Percentiles rank a stretch among this genome's conserved stretches.
Evolutionary conservation across 2,797 vertebrate genomes (phyloP).

Genomic region (Linurgus olivaceus): DNA sequence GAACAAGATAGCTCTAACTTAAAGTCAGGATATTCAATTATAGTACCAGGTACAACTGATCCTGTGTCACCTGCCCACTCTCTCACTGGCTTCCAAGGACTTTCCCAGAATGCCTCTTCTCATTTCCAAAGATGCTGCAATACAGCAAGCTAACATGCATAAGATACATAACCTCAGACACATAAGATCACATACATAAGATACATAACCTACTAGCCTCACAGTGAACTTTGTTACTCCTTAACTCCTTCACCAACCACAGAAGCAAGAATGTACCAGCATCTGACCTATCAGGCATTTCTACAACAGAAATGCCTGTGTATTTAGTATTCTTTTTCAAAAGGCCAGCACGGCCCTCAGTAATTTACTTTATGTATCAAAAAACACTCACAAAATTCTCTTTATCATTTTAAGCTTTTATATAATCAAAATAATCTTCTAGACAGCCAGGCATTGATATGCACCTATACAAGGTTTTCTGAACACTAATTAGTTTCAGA

Average conservation of each 20-base stretch:
- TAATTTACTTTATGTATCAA: neutral
- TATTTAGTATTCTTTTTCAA: neutral
- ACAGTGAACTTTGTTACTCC: neutral
- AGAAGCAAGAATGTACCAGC: neutral
- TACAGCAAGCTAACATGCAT: neutral
- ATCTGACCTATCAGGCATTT: neutral
- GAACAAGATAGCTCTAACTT: neutral
- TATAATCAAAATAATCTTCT: neutral
- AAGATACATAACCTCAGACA: neutral
- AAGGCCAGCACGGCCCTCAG: neutral
- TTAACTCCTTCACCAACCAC: neutral
- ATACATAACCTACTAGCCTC: neutral
- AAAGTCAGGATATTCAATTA: neutral
- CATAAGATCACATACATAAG: neutral
- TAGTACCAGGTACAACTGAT: neutral
- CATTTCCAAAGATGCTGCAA: neutral
- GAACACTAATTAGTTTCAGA: constrained; percentile 58
- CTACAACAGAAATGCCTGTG: neutral
- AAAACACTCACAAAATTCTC: neutral
- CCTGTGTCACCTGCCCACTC: neutral
- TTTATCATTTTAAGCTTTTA: neutral
- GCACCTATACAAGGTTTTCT: constrained; percentile 26
- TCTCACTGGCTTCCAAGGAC: neutral
- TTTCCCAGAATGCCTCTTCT: neutral
- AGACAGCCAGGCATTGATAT: neutral